Percentiles rank a stretch among this genome's conserved stretches.
Conservation (phyloP, 2,888 invertebrate genomes). For the Callyntrura guangdongensis region DNA sequence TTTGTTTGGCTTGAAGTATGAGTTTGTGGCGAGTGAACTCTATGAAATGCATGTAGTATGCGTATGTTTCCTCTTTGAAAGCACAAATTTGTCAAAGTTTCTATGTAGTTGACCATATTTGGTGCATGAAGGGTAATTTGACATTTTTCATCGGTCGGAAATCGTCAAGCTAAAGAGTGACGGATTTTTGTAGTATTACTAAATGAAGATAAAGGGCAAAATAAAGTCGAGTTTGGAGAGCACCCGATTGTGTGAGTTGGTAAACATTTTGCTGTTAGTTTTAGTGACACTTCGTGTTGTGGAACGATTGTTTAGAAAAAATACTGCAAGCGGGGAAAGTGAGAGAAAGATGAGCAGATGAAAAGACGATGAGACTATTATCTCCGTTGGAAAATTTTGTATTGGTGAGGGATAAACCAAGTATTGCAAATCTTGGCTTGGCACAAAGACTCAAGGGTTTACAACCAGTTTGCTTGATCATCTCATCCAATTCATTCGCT, state of each 20-base stretch:
- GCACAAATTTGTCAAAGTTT: too few species aligned
- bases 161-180: constrained; percentile 22
- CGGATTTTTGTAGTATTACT: neutral
- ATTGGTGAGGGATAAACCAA: neutral
- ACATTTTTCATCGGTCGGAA: neutral
- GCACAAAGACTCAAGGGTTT: constrained; percentile 38
- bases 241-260: neutral
- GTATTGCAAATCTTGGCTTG: constrained; percentile 34
- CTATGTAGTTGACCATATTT: too few species aligned
- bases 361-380: constrained; percentile 49
- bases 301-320: constrained; percentile 26
- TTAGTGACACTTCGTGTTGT: neutral
- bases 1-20: too few species aligned
- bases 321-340: too few species aligned
- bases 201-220: neutral
- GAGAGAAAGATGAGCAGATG: neutral
- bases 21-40: too few species aligned
- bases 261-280: neutral
- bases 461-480: constrained; percentile 65
- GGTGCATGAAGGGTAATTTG: too few species aligned
- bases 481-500: constrained; percentile 50
- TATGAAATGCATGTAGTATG: too few species aligned
- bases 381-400: too few species aligned
- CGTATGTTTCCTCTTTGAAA: too few species aligned
- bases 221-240: neutral